These are phyloP conservation scores for Drosophila takahashii DNA, from an alignment of 1,140 invertebrate species.

Conservation along the genomic window DNA sequence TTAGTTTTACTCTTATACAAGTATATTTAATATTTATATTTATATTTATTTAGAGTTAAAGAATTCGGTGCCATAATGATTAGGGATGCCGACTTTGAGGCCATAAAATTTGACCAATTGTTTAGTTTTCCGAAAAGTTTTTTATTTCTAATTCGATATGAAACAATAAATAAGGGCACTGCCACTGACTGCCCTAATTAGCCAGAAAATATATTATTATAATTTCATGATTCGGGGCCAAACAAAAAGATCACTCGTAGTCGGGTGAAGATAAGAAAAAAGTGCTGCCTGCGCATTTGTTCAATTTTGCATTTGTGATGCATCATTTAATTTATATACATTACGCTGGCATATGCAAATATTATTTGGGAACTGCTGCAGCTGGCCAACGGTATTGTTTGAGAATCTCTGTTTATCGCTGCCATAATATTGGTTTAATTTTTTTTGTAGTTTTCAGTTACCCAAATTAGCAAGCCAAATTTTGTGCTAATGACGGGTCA, in stretches of 20 bases:
- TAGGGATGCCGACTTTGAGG: too few species aligned
- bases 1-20: too few species aligned
- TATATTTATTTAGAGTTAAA: too few species aligned
- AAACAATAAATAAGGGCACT: constrained; percentile 14
- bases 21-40: too few species aligned
- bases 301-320: constrained; percentile 47
- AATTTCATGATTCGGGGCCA: constrained; percentile 46
- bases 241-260: constrained; percentile 8
- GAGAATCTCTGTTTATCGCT: constrained; percentile 5
- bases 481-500: constrained; percentile 46
- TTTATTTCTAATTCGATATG: constrained; percentile 22
- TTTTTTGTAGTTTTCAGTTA: constrained; percentile 12
- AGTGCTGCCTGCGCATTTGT: constrained; percentile 9
- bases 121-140: background rate
- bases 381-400: constrained; percentile 5
- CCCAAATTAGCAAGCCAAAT: constrained; percentile 69
- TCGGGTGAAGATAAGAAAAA: constrained; percentile 16
- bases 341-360: constrained; percentile 34
- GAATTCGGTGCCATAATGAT: too few species aligned
- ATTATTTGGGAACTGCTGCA: constrained; percentile 43
- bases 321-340: constrained; percentile 48
- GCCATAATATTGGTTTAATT: constrained; percentile 29
- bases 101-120: constrained; percentile 6
- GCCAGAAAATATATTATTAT: constrained; percentile 50
- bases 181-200: constrained; percentile 57